Evolutionary conservation across 2,797 vertebrate genomes (phyloP).

Genomic region (Sebastes dallii): DNA sequence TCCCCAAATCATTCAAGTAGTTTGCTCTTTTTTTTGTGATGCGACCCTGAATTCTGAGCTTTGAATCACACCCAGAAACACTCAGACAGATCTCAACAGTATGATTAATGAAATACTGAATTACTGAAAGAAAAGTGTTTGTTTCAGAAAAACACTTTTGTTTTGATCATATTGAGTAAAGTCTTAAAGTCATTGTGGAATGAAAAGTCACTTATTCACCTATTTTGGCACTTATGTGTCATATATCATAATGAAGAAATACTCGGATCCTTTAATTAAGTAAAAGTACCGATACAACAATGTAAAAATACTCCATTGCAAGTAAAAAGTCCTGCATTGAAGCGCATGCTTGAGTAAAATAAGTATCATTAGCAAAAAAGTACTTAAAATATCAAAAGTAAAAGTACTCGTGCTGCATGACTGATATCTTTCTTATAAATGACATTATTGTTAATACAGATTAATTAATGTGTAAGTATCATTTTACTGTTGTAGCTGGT

Average conservation of each 20-base stretch:
- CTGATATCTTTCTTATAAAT: not conserved
- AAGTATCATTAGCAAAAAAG: not conserved
- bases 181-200: not conserved
- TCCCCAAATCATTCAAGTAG: conserved; percentile 13
- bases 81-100: not conserved
- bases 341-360: not conserved
- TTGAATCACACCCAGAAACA: conserved; percentile 6
- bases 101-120: too few species aligned
- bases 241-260: not conserved
- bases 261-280: not conserved
- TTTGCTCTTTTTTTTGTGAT: conserved; percentile 19
- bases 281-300: not conserved
- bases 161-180: fast-evolving
- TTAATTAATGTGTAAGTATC: not conserved
- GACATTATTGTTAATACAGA: not conserved
- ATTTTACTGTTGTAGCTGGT: not conserved
- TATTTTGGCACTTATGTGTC: not conserved
- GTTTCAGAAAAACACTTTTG: too few species aligned
- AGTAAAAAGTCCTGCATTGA: not conserved
- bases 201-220: not conserved
- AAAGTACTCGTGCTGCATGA: not conserved
- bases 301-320: not conserved
- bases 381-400: not conserved
- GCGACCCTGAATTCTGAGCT: not conserved
- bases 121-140: too few species aligned